Evolutionary conservation across 2,113 vertebrate genomes (phyloP).

Genomic region (Kryptolebias marmoratus): DNA sequence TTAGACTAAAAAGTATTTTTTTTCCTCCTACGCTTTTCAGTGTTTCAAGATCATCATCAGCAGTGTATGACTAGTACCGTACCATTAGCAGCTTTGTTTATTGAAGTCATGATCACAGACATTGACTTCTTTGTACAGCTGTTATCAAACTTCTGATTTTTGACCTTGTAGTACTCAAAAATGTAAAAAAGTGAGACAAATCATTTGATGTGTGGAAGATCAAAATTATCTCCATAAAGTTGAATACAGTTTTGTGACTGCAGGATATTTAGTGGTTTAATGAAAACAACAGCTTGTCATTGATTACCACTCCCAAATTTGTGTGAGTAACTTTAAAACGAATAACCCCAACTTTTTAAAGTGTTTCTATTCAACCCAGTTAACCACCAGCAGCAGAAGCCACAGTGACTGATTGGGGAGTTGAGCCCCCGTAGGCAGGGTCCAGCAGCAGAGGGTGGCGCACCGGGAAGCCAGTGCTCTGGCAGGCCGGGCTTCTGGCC

Average conservation of each 20-base stretch:
- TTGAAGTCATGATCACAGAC: neutral
- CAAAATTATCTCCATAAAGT: too few relatives aligned
- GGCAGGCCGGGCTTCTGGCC: conserved; percentile 70
- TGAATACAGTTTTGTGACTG: too few relatives aligned
- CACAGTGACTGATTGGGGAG: conserved; percentile 20
- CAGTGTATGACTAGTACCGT: neutral
- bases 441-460: conserved; percentile 74
- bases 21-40: too few relatives aligned
- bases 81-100: neutral
- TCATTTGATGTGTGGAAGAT: too few relatives aligned
- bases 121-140: neutral
- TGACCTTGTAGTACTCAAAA: neutral
- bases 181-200: too few relatives aligned
- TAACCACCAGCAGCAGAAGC: conserved; percentile 37
- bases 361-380: conserved; percentile 1
- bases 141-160: neutral
- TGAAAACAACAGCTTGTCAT: too few relatives aligned
- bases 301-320: neutral
- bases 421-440: conserved; percentile 53
- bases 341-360: conserved; percentile 3
- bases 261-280: too few relatives aligned
- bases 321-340: neutral
- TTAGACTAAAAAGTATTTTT: too few relatives aligned
- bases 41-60: neutral
- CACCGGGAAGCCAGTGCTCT: conserved; percentile 64